Base-by-base conservation (phyloP, 2,888 invertebrate genomes). In the Abscondita cerata region DNA sequence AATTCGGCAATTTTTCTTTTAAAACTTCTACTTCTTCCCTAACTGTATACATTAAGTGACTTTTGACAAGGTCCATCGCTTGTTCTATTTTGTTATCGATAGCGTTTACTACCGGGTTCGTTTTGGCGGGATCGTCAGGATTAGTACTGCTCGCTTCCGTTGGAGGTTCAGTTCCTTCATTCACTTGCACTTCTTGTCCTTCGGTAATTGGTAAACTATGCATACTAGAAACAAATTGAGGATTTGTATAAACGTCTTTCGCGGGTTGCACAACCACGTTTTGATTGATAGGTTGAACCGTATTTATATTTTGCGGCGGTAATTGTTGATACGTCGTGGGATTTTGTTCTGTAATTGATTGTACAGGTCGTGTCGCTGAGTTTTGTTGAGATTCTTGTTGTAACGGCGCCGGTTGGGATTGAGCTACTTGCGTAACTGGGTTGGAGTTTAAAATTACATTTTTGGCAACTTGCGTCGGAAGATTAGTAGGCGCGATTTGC, bases 41-140 rank as follows among this genome's bases (percentile, higher is more conserved):
- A 31, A 91, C 90, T 3, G 90, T 90, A 75, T 88, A 90, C 88
- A 90, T 91, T 74, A 91, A 80, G 80, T 91, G 91, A 74, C 88
- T 89, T 78, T 91, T 91, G 38, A 91, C 90, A 76, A 91, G 81
- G 79, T 91, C 87, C 91, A 91, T 90, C 41, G 90, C 90, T 80
- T 91, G 90, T 76, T 90, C 91, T 72, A 91, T 91, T 81, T 91
- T 91, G 81, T 90, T 90, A 81, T 91, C 90, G 72, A 91, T 90
- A 51, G 90, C 90, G 72, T 86, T 86, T 52, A 85, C 85, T 62
- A 80, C 79, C 1, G 80, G 80, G 67, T 79, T 80, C 5, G 76
- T 77, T 65, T 77, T 77, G 5, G 73, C 70, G 2, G 74, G 73
- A 62, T 77, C 77, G 33, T 77, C 76, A 3, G 73, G 52, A 60